phyloP scores from a whole-genome alignment of 2,888 invertebrate genomes.

The Himalopsyche japonica region DNA sequence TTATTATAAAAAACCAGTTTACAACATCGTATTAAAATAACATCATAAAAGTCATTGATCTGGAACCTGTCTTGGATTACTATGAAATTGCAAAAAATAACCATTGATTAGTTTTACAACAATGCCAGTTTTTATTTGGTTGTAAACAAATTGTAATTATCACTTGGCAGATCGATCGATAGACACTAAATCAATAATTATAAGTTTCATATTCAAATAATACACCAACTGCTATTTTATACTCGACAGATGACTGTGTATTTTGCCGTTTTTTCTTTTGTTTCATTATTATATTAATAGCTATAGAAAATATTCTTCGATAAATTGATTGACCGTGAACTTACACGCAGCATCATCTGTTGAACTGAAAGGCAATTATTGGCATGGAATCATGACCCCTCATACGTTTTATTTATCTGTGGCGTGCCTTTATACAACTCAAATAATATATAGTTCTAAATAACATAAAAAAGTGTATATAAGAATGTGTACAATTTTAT shows the following conservation, averaged over 20 bases:
- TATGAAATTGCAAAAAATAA: not conserved
- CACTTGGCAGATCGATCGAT: not conserved
- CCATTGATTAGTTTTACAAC: not conserved
- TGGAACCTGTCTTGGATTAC: not conserved
- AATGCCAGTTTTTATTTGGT: not conserved
- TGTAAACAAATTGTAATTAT: not conserved
- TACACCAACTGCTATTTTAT: too few species aligned
- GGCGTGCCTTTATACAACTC: too few species aligned
- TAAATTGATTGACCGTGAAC: not conserved
- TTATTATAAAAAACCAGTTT: not conserved
- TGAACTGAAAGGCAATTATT: not conserved
- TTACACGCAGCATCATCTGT: not conserved
- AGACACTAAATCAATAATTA: too few species aligned
- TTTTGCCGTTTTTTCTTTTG: not conserved
- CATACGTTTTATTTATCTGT: not conserved
- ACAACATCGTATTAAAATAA: not conserved
- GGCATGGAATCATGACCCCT: not conserved
- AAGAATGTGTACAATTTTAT: too few species aligned
- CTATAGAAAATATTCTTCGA: not conserved
- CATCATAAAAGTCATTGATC: not conserved
- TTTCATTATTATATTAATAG: not conserved
- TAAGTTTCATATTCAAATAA: too few species aligned
- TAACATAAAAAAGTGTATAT: too few species aligned
- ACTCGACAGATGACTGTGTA: too few species aligned
- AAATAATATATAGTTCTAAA: too few species aligned